Evolutionary conservation across 2,113 vertebrate species (phyloP).

Genomic region (Motacilla tschutschensis): DNA sequence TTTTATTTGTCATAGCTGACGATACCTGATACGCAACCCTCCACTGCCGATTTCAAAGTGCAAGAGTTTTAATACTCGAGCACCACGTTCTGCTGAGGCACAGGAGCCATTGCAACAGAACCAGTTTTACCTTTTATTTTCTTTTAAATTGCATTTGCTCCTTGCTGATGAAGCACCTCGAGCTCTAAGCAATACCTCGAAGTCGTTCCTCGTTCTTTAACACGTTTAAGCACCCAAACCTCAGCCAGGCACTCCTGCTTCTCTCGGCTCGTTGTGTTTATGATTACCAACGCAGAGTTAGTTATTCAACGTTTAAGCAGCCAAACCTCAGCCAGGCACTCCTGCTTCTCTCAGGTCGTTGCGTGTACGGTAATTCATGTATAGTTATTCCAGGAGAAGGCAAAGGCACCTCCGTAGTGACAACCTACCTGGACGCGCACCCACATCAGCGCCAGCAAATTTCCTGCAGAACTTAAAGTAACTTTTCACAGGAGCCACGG

Average conservation of each 20-base stretch:
- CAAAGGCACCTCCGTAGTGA: not conserved
- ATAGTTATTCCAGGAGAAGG: not conserved
- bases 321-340: not conserved
- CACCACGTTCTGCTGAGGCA: not conserved
- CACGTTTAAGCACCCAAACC: not conserved
- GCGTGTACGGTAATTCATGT: fast-evolving
- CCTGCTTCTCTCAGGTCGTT: fast-evolving
- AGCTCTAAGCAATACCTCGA: not conserved
- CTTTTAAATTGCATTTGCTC: not conserved
- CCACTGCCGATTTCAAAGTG: not conserved
- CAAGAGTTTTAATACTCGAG: not conserved
- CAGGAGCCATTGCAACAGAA: not conserved
- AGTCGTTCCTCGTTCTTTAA: not conserved
- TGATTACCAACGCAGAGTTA: fast-evolving
- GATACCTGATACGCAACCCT: not conserved
- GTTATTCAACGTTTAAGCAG: not conserved
- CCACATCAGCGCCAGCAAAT: not conserved
- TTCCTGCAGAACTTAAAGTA: not conserved
- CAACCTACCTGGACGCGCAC: not conserved
- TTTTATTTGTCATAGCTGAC: not conserved
- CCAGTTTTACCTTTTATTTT: not conserved
- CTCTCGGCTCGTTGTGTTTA: not conserved
- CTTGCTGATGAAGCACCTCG: not conserved
- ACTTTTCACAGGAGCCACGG: not conserved
- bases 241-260: not conserved